Evolutionary conservation across 2,797 vertebrate genomes (phyloP).

Genomic region (Tapirus indicus): DNA sequence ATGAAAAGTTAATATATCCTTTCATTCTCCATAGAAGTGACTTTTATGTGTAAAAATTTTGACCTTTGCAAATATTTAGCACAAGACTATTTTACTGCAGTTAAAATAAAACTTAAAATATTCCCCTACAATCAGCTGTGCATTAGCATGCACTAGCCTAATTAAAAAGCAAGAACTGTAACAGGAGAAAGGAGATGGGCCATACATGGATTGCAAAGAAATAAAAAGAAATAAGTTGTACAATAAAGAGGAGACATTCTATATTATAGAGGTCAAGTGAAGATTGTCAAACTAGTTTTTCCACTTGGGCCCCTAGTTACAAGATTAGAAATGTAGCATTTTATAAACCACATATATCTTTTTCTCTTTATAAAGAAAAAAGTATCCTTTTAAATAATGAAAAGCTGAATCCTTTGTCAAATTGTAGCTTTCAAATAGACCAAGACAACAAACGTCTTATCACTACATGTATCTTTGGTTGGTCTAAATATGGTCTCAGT

Average conservation of each 20-base stretch:
- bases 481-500: neutral
- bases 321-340: slow-evolving; percentile 26
- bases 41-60: slow-evolving; percentile 70
- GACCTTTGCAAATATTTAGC: slow-evolving; percentile 82
- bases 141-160: slow-evolving; percentile 78
- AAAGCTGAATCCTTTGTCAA: slow-evolving; percentile 20
- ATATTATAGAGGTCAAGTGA: slow-evolving; percentile 75
- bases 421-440: neutral
- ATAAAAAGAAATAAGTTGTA: slow-evolving; percentile 68
- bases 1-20: slow-evolving; percentile 40
- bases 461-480: neutral
- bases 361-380: slow-evolving; percentile 36
- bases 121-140: slow-evolving; percentile 82
- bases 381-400: slow-evolving; percentile 31
- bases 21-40: slow-evolving; percentile 42
- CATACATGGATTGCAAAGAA: slow-evolving; percentile 71
- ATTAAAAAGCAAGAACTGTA: slow-evolving; percentile 83
- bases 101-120: slow-evolving; percentile 81
- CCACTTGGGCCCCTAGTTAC: neutral
- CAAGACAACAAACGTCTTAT: neutral
- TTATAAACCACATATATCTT: slow-evolving; percentile 41
- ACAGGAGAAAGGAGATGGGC: slow-evolving; percentile 78
- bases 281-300: slow-evolving; percentile 60
- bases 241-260: slow-evolving; percentile 58
- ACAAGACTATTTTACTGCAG: slow-evolving; percentile 77